A percentile compares a stretch with the other conserved stretches of the same genome.
Conservation (phyloP, 2,797 vertebrate species). For the Pristis pectinata region DNA sequence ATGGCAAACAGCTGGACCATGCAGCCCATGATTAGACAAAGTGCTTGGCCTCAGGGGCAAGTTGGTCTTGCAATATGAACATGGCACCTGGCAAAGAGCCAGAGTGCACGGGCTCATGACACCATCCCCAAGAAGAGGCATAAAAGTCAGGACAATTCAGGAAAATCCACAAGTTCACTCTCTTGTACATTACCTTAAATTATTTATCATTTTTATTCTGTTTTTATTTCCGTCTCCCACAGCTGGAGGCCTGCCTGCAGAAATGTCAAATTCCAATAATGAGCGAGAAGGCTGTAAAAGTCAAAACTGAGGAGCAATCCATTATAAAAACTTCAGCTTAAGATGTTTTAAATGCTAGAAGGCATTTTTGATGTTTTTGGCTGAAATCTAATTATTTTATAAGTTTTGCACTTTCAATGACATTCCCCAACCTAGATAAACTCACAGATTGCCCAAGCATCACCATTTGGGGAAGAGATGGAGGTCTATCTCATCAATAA, state of each 20-base stretch:
- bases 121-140: not conserved
- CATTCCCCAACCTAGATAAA: not conserved
- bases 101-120: not conserved
- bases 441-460: too few relatives aligned
- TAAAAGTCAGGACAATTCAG: not conserved
- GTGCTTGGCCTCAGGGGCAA: not conserved
- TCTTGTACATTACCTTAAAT: not conserved
- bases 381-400: not conserved
- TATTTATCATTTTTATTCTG: not conserved
- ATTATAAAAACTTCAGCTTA: not conserved
- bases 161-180: too few relatives aligned
- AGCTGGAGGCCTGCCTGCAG: not conserved
- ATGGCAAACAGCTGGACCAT: not conserved
- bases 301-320: not conserved
- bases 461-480: too few relatives aligned
- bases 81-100: not conserved
- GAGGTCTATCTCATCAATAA: too few relatives aligned
- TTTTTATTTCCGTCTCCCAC: not conserved
- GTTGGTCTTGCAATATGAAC: not conserved
- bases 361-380: not conserved
- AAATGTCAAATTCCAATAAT: not conserved
- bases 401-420: not conserved
- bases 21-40: not conserved
- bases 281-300: not conserved
- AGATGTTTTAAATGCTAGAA: not conserved